These are phyloP conservation scores for Tragelaphus strepsiceros DNA, from an alignment of 2,113 vertebrate species.

Conservation along the genomic window DNA sequence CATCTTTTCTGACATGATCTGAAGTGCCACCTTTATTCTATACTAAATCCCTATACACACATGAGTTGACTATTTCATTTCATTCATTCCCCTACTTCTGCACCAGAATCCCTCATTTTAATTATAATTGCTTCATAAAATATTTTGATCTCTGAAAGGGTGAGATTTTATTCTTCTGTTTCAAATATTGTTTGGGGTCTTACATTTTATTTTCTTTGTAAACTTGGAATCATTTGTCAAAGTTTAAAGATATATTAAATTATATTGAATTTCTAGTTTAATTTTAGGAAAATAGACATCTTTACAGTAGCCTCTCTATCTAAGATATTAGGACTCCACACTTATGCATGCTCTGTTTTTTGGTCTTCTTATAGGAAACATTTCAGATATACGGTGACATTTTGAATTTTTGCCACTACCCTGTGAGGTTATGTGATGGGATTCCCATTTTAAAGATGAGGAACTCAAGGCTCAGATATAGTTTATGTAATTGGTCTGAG, in stretches of 20 bases:
- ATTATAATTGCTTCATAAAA: background rate
- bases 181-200: background rate
- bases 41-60: background rate
- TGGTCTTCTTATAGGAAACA: background rate
- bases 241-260: background rate
- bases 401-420: background rate
- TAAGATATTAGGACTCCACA: background rate
- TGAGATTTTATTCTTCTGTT: constrained; percentile 8
- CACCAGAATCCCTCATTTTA: background rate
- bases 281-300: background rate
- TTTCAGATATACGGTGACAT: background rate
- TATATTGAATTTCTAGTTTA: background rate
- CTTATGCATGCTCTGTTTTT: background rate
- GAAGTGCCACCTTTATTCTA: background rate
- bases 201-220: background rate
- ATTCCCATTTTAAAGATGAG: background rate
- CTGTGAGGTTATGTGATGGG: background rate
- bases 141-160: background rate
- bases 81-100: background rate
- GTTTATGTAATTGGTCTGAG: background rate
- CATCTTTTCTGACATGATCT: background rate
- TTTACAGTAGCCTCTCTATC: background rate
- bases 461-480: background rate
- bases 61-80: background rate
- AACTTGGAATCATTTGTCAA: background rate